phyloP scores from a whole-genome alignment of 2,888 invertebrate genomes.

The Callimorpha dominula region DNA sequence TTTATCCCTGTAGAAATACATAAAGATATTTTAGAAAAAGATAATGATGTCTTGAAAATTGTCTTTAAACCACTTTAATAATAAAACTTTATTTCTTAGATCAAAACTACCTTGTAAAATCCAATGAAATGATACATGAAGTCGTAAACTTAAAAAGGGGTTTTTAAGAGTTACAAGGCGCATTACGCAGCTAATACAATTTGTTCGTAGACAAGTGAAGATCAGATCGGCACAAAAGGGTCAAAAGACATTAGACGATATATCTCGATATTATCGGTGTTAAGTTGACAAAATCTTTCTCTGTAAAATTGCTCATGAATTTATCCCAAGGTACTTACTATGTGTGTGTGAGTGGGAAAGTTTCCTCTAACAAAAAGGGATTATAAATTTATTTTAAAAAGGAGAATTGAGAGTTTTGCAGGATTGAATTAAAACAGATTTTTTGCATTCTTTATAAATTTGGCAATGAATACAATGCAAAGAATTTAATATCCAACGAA shows the following conservation, averaged over 20 bases:
- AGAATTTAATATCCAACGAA: neutral
- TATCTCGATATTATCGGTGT: slow-evolving; percentile 42
- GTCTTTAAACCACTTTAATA: neutral
- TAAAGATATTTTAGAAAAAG: neutral
- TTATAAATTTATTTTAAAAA: slow-evolving; percentile 49
- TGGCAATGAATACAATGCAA: neutral
- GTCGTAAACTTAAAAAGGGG: slow-evolving; percentile 18
- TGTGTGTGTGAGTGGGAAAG: slow-evolving; percentile 24
- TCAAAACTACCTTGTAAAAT: neutral
- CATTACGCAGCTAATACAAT: slow-evolving; percentile 38
- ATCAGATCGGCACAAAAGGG: slow-evolving; percentile 34
- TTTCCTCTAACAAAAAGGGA: slow-evolving; percentile 37
- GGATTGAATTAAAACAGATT: neutral
- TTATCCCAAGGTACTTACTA: slow-evolving; percentile 35
- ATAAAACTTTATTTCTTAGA: neutral
- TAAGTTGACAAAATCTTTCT: slow-evolving; percentile 42
- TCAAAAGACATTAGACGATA: slow-evolving; percentile 32
- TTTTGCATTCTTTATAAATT: neutral
- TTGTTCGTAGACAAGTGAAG: slow-evolving; percentile 30
- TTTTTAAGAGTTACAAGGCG: slow-evolving; percentile 16
- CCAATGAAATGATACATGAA: neutral
- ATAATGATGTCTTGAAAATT: neutral
- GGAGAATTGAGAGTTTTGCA: slow-evolving; percentile 15
- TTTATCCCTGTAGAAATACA: too few relatives aligned
- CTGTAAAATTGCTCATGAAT: slow-evolving; percentile 48